phyloP scores from a whole-genome alignment of 2,888 invertebrate species.

The Lymantria dispar region DNA sequence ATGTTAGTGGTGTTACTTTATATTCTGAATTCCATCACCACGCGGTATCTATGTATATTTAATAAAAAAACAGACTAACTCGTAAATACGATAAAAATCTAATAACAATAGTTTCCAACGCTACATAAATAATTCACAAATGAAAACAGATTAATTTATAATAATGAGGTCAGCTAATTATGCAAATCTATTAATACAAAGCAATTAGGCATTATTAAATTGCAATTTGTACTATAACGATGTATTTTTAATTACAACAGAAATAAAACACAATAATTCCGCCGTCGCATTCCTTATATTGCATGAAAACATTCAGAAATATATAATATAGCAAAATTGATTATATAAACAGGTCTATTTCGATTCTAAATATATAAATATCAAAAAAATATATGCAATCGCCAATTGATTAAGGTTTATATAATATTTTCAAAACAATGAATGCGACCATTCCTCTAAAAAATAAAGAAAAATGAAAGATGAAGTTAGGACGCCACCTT shows the following conservation, averaged over 20 bases:
- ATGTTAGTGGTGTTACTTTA: too few species aligned
- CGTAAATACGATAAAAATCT: too few species aligned
- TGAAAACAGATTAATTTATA: not conserved
- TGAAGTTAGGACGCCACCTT: slow-evolving; percentile 62
- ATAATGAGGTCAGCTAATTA: not conserved
- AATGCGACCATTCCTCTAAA: slow-evolving; percentile 77
- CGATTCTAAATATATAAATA: slow-evolving; percentile 18
- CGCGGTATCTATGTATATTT: too few species aligned
- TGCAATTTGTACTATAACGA: not conserved
- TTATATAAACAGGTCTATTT: slow-evolving; percentile 18
- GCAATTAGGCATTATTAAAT: not conserved
- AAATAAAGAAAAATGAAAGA: slow-evolving; percentile 57
- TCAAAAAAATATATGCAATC: slow-evolving; percentile 17
- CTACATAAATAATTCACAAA: not conserved
- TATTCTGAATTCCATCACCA: too few species aligned
- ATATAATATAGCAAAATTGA: slow-evolving; percentile 27
- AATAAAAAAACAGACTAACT: too few species aligned
- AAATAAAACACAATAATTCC: slow-evolving; percentile 60
- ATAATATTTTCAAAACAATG: slow-evolving; percentile 65
- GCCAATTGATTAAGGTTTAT: slow-evolving; percentile 5
- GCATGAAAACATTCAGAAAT: slow-evolving; percentile 62
- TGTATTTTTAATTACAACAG: not conserved
- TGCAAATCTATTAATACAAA: not conserved
- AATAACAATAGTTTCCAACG: not conserved
- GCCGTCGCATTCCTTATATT: slow-evolving; percentile 80